Conservation (phyloP, 2,113 vertebrate genomes). For the Notothenia rossii region DNA sequence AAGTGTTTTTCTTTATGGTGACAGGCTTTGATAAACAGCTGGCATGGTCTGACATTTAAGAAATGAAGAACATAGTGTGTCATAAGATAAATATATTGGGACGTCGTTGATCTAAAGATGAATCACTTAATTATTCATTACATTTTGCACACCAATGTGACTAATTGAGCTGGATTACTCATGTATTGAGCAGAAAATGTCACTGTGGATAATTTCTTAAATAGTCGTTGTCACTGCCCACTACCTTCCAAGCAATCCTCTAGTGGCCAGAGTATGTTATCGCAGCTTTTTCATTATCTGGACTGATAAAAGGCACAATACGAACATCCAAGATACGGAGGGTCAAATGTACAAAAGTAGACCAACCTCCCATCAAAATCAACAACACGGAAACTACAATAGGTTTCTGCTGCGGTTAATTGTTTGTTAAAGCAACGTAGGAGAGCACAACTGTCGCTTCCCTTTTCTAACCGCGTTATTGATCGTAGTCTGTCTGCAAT, state of each 20-base stretch:
- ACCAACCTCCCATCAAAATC: slow-evolving; percentile 29
- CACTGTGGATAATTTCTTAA: slow-evolving; percentile 69
- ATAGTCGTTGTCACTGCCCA: slow-evolving; percentile 64
- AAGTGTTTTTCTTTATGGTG: slow-evolving; percentile 6
- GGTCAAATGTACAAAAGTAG: slow-evolving; percentile 79
- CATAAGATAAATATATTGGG: slow-evolving; percentile 62
- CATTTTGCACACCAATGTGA: slow-evolving; percentile 68
- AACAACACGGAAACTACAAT: slow-evolving; percentile 14
- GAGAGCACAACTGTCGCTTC: slow-evolving; percentile 49
- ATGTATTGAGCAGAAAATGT: slow-evolving; percentile 44
- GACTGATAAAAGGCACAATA: slow-evolving; percentile 81
- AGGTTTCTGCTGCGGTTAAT: not conserved
- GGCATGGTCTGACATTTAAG: slow-evolving; percentile 70
- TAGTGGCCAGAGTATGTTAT: slow-evolving; percentile 82
- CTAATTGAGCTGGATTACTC: slow-evolving; percentile 64
- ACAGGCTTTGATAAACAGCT: slow-evolving; percentile 52
- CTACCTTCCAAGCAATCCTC: slow-evolving; percentile 78
- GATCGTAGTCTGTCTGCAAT: slow-evolving; percentile 89
- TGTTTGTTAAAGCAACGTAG: not conserved
- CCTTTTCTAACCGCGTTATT: slow-evolving; percentile 79
- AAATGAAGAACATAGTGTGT: slow-evolving; percentile 58
- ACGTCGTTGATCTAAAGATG: slow-evolving; percentile 58
- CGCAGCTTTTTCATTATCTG: slow-evolving; percentile 77
- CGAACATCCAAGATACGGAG: slow-evolving; percentile 79
- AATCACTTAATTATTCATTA: slow-evolving; percentile 64